Evolutionary conservation across 2,113 vertebrate species (phyloP).

Genomic region (Tenebrosternarchus preto): DNA sequence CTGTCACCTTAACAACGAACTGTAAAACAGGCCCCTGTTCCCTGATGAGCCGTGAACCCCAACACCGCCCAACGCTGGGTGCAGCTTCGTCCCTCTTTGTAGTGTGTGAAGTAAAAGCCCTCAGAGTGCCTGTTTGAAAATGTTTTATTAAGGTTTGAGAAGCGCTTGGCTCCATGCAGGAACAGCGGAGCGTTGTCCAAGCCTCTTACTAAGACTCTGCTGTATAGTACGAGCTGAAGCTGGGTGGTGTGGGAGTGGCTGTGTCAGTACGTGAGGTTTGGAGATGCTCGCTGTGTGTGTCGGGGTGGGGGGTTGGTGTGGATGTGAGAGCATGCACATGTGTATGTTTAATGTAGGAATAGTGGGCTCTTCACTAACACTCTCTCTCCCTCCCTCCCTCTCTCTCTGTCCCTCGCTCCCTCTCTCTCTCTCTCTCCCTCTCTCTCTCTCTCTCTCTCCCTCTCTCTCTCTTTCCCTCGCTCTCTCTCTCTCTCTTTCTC

Average conservation of each 20-base stretch:
- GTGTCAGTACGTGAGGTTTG: slow-evolving; percentile 23
- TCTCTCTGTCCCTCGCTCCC: not conserved
- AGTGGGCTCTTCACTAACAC: slow-evolving; percentile 50
- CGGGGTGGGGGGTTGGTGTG: not conserved
- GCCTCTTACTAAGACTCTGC: slow-evolving; percentile 67
- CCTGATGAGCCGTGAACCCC: slow-evolving; percentile 58
- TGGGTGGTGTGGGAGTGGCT: slow-evolving; percentile 48
- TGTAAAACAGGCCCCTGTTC: slow-evolving; percentile 65
- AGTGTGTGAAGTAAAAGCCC: slow-evolving; percentile 61
- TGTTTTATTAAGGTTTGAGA: slow-evolving; percentile 75
- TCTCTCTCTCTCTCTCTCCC: not conserved
- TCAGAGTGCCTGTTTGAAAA: slow-evolving; percentile 71
- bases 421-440: too few relatives aligned
- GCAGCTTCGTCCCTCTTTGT: slow-evolving; percentile 56
- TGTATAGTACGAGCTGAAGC: slow-evolving; percentile 70
- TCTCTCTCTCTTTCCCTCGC: slow-evolving; percentile 20
- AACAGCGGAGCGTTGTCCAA: slow-evolving; percentile 78
- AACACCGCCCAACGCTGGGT: slow-evolving; percentile 59
- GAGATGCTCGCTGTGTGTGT: slow-evolving; percentile 13
- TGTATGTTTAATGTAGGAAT: slow-evolving; percentile 1
- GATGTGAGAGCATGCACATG: not conserved
- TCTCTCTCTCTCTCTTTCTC: slow-evolving; percentile 17
- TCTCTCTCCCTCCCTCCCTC: slow-evolving; percentile 39
- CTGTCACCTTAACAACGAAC: slow-evolving; percentile 73
- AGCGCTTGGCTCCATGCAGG: slow-evolving; percentile 61